Conservation (phyloP, 1,140 invertebrate species). For the Zaprionus camerounensis region DNA sequence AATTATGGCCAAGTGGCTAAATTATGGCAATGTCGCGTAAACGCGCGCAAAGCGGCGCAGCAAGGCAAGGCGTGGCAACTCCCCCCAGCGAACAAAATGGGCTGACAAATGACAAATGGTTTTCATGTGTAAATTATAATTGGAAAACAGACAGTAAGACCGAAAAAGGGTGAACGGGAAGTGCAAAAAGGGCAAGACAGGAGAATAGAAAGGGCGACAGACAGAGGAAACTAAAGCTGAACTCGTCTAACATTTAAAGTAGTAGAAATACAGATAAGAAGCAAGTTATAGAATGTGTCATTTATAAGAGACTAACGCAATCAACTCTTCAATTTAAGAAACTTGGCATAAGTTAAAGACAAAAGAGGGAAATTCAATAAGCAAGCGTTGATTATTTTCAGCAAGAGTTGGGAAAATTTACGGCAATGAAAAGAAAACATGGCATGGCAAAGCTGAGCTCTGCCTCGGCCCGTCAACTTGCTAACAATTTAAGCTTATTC, state of each 20-base stretch:
- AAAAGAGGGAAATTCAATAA: background rate
- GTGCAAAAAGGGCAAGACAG: background rate
- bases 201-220: background rate
- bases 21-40: constrained; percentile 77
- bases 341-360: background rate
- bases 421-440: background rate
- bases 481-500: constrained; percentile 44
- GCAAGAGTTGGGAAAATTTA: background rate
- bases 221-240: background rate
- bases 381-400: background rate
- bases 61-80: background rate
- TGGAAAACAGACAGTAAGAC: constrained; percentile 50
- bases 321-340: background rate
- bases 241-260: background rate
- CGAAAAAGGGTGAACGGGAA: constrained; percentile 23
- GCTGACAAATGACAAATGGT: constrained; percentile 68
- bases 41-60: constrained; percentile 10
- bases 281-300: background rate
- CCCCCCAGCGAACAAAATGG: constrained; percentile 26
- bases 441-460: background rate
- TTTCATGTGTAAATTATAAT: constrained; percentile 79
- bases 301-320: background rate
- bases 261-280: constrained; percentile 1
- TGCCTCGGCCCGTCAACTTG: constrained; percentile 8
- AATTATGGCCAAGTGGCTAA: constrained; percentile 80